Conservation (phyloP, 1,140 invertebrate species). For the Chrysomallon squamiferum region DNA sequence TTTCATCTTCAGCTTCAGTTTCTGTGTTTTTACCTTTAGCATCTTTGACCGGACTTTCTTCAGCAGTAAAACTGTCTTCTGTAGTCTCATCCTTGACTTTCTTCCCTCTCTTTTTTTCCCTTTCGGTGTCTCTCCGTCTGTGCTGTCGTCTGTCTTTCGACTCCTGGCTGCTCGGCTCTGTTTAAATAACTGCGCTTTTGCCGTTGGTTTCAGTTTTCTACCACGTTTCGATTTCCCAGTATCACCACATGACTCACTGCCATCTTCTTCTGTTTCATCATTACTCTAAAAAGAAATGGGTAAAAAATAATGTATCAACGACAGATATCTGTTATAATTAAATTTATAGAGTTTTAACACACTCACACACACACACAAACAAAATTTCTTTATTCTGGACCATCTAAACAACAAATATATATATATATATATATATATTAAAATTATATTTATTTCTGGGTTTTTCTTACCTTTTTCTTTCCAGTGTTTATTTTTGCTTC, state of each 20-base stretch:
- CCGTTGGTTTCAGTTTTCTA: conserved; percentile 6
- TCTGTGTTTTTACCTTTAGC: conserved; percentile 1
- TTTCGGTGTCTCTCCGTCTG: conserved; percentile 67
- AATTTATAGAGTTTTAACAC: too few relatives aligned
- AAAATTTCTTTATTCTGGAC: too few relatives aligned
- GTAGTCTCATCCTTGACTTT: neutral
- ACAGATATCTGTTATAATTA: too few relatives aligned
- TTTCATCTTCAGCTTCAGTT: conserved; percentile 5
- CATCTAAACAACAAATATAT: too few relatives aligned
- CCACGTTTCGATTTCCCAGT: neutral
- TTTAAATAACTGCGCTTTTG: neutral
- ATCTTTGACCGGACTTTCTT: neutral
- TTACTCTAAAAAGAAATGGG: too few relatives aligned
- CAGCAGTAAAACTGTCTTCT: neutral
- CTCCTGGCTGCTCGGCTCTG: neutral
- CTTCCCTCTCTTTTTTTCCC: conserved; percentile 55
- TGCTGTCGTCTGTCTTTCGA: conserved; percentile 43
- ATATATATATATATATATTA: too few relatives aligned
- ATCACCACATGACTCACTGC: neutral
- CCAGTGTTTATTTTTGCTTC: too few relatives aligned
- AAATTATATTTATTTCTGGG: too few relatives aligned
- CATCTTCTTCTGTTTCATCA: neutral
- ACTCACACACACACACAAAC: too few relatives aligned
- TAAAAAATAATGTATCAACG: too few relatives aligned
- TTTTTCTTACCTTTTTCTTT: too few relatives aligned